phyloP scores from a whole-genome alignment of 2,888 invertebrate species.

The Plusia festucae region DNA sequence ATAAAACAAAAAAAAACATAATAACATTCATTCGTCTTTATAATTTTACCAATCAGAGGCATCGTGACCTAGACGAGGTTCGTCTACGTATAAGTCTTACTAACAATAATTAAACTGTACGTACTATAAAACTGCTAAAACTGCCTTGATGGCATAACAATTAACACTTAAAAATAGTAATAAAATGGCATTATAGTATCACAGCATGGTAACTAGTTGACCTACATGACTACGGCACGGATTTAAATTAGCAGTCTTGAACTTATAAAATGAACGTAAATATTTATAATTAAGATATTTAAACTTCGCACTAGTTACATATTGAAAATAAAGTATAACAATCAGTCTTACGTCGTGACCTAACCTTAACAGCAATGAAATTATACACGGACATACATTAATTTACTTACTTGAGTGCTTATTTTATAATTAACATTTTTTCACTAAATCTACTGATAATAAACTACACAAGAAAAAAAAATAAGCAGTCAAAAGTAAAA shows the following conservation, averaged over 20 bases:
- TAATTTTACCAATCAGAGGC: too few relatives aligned
- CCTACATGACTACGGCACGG: not conserved
- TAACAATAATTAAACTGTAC: too few relatives aligned
- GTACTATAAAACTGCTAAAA: too few relatives aligned
- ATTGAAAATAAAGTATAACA: conserved; percentile 2
- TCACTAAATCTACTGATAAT: not conserved
- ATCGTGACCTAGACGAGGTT: too few relatives aligned
- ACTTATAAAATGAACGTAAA: not conserved
- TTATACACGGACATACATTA: not conserved
- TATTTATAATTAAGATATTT: not conserved
- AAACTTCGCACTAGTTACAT: conserved; percentile 8
- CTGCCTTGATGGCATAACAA: too few relatives aligned
- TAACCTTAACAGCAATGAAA: not conserved
- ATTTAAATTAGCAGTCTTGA: not conserved
- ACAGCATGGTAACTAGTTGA: not conserved
- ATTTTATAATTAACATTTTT: too few relatives aligned
- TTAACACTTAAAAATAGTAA: too few relatives aligned
- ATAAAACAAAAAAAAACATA: too few relatives aligned
- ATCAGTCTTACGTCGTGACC: conserved; percentile 15
- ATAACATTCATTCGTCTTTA: too few relatives aligned
- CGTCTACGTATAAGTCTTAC: too few relatives aligned
- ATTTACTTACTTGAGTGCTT: not conserved
- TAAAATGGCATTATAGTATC: not conserved
- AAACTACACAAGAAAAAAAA: not conserved
- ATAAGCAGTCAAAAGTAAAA: not conserved